Base-by-base conservation (phyloP, 2,888 invertebrate genomes). In the Cordilura impudica region DNA sequence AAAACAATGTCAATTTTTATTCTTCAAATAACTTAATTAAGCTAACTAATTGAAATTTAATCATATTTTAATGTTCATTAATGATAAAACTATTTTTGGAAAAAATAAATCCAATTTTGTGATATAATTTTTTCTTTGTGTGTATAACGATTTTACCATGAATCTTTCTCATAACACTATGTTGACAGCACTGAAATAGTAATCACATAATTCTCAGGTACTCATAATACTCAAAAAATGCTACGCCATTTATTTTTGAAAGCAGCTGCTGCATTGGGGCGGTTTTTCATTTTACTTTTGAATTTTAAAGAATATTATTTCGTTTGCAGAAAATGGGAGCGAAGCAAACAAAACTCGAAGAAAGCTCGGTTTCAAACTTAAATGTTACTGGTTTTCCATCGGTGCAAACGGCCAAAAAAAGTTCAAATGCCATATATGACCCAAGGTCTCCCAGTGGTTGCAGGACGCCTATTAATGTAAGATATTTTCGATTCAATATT, bases 391-490 rank as follows among this genome's bases (percentile, higher is more conserved):
- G 43, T 3, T 29, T 73, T 0, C 61, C 45, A 26, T 23, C 60
- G 19, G n/a, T n/a, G n/a, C 39, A 21, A 16, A 58, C 53, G 14
- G 19, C 60, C n/a, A 56, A 31, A 21, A 53, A 51, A 8, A 29
- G 47, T 60, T 5, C 8, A 8, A 14, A 53, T 16, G 5, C 1
- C 0, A 54, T 26, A 10, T 78, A 84, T 0, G 88, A 88, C 83
- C 88, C 88, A 2, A 85, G 88, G 39, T 88, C 88, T 0, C 88
- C 88, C 2, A 85, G 83, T 69, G 84, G 81, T 2, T 86, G 84
- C 12, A 83, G 88, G 2, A 88, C 88, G 0, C 88, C 88, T 0
- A 58, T 88, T 1, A 84, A 82, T 77, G 88, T 88, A 71, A 84
- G 84, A 81, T 43, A 16, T 23, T 35, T n/a, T n/a, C n/a, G n/a